Evolutionary conservation across 2,797 vertebrate genomes (phyloP).

Genomic region (Pseudochirops corinnae): DNA sequence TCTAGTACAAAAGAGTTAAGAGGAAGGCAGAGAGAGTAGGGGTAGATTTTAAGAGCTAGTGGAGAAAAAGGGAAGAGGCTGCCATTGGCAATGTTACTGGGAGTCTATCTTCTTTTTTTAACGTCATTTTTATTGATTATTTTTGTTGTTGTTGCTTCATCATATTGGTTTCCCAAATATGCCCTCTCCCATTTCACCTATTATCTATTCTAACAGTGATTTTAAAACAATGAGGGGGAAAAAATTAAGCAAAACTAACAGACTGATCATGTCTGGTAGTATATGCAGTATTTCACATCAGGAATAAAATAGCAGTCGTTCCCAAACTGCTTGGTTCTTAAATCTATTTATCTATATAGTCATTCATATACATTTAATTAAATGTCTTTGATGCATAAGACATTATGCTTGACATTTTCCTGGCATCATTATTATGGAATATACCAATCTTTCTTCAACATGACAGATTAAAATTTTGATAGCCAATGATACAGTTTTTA

Average conservation of each 20-base stretch:
- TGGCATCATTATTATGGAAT: background rate
- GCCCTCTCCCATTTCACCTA: background rate
- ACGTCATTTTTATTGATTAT: background rate
- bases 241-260: background rate
- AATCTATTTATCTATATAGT: background rate
- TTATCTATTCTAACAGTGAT: background rate
- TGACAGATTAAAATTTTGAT: background rate
- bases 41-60: background rate
- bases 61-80: background rate
- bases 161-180: background rate
- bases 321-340: background rate
- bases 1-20: background rate
- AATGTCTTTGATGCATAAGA: background rate
- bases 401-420: background rate
- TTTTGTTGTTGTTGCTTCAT: background rate
- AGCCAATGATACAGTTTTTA: conserved; percentile 8
- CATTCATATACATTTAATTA: background rate
- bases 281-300: background rate
- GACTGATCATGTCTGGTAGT: background rate
- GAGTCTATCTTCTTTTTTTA: background rate
- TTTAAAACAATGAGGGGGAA: background rate
- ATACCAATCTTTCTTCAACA: background rate
- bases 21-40: background rate
- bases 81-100: background rate
- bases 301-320: conserved; percentile 24